Evolutionary conservation across 2,888 invertebrate species (phyloP), one percentile per base, ranked within the genome.

Genomic region (Eristalis intricaria): DNA sequence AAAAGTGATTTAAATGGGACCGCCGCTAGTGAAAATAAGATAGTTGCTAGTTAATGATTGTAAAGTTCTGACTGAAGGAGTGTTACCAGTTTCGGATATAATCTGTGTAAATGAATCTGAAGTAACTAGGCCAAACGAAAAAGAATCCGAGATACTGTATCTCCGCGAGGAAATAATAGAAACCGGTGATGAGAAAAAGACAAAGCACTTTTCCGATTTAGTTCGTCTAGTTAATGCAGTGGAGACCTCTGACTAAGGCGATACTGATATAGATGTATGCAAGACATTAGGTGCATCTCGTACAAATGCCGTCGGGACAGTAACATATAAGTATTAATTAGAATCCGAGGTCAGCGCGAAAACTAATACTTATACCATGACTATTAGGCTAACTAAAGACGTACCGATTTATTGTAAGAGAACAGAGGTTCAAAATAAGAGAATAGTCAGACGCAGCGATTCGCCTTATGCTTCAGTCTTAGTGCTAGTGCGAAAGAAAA

Each of bases 401-500:
- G 29, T 32, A 32, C 63, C 63, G 29, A 63, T 26, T 3, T 11
- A 32, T 4, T 29, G n/a, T n/a, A n/a, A n/a, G n/a, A n/a, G n/a
- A n/a, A n/a, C 15, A 26, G 63, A 15, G n/a, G 32, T 32, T 29
- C 32, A 5, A 15, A n/a, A 35, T 29, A n/a, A 2, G 32, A 11
- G 35, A 11, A n/a, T n/a, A 8, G 88, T 89, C 35, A 66, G 86
- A 7, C 73, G 35, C 1, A 78, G 79, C 26, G 76, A 88, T 60
- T 89, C 89, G 0, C 84, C 89, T 7, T 89, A 85, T 77, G 77
- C 89, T 4, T 87, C 88, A 10, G 81, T 89, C 0, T 87, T 88
- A 22, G 89, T 89, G 2, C 63, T 89, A 13, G 83, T 87, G 11
- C 71, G 66, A 26, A 87, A 89, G 63, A 89, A 88, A 56, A 80